Conservation (phyloP, 2,113 vertebrate species). For the Festucalex cinctus region DNA sequence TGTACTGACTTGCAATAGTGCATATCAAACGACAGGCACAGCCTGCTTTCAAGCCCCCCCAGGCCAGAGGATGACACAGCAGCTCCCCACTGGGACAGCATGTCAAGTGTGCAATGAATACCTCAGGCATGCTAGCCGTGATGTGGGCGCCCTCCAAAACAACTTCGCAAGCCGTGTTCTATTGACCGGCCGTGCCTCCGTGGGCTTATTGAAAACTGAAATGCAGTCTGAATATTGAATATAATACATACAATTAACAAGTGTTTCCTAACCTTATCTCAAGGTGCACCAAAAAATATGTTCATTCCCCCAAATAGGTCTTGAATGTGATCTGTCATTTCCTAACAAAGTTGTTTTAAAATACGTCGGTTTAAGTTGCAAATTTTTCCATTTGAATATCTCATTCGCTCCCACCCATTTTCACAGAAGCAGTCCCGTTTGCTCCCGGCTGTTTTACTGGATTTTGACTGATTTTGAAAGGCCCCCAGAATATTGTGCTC, state of each 20-base stretch:
- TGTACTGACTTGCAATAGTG: too few relatives aligned
- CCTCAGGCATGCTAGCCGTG: constrained; percentile 36
- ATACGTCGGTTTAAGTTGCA: too few relatives aligned
- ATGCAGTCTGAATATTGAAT: not conserved
- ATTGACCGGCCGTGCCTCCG: constrained; percentile 21
- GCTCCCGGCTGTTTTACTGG: too few relatives aligned
- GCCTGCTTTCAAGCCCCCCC: constrained; percentile 36
- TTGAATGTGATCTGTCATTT: too few relatives aligned
- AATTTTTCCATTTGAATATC: too few relatives aligned
- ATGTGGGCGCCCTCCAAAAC: constrained; percentile 48
- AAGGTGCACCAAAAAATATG: too few relatives aligned
- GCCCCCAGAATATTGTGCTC: too few relatives aligned
- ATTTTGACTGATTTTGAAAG: too few relatives aligned
- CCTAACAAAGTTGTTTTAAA: too few relatives aligned
- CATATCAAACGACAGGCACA: not conserved
- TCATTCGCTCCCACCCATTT: too few relatives aligned
- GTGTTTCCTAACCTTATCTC: not conserved
- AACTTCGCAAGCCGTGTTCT: constrained; percentile 23
- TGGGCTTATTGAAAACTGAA: constrained; percentile 31
- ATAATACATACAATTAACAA: not conserved
- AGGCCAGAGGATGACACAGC: constrained; percentile 52
- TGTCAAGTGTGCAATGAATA: constrained; percentile 50
- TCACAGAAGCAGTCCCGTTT: too few relatives aligned
- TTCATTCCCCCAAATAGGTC: too few relatives aligned
- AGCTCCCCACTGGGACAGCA: constrained; percentile 45